Percentiles rank a stretch among this genome's conserved stretches.
phyloP scores from a whole-genome alignment of 2,888 invertebrate species.

The Chydorus sphaericus region DNA sequence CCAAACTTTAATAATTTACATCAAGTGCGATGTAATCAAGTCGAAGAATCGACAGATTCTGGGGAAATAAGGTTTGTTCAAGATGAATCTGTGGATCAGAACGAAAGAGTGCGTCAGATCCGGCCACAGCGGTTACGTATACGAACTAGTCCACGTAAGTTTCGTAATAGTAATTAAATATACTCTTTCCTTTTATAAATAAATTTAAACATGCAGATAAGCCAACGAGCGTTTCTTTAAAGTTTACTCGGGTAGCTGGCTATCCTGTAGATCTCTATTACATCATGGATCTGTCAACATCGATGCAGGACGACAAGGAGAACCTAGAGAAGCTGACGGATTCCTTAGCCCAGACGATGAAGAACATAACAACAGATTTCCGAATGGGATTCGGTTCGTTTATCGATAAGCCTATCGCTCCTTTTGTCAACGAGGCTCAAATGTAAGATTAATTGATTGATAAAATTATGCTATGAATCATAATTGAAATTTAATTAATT shows the following conservation, averaged over 20 bases:
- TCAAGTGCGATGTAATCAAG: not conserved
- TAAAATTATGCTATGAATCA: too few species aligned
- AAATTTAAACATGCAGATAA: slow-evolving; percentile 47
- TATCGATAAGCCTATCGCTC: slow-evolving; percentile 93
- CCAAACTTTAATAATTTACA: not conserved
- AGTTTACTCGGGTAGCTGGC: slow-evolving; percentile 74
- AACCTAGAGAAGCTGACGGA: slow-evolving; percentile 75
- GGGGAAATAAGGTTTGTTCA: slow-evolving; percentile 38
- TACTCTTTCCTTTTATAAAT: too few species aligned
- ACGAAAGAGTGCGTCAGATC: slow-evolving; percentile 50
- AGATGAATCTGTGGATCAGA: slow-evolving; percentile 40
- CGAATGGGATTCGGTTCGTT: slow-evolving; percentile 85
- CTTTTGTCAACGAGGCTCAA: slow-evolving; percentile 81
- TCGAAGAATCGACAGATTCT: slow-evolving; percentile 45
- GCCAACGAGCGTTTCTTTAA: slow-evolving; percentile 53
- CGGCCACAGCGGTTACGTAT: slow-evolving; percentile 61
- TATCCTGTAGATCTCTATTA: slow-evolving; percentile 98
- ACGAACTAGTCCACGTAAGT: slow-evolving; percentile 55
- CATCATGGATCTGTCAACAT: slow-evolving; percentile 96
- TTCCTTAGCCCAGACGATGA: slow-evolving; percentile 68
- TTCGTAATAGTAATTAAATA: too few species aligned
- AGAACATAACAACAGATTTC: slow-evolving; percentile 80
- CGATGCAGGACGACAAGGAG: slow-evolving; percentile 96
- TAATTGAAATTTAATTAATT: not conserved
- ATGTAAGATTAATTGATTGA: too few species aligned